Evolutionary conservation across 2,797 vertebrate genomes (phyloP).

Genomic region (Phalanger gymnotis): DNA sequence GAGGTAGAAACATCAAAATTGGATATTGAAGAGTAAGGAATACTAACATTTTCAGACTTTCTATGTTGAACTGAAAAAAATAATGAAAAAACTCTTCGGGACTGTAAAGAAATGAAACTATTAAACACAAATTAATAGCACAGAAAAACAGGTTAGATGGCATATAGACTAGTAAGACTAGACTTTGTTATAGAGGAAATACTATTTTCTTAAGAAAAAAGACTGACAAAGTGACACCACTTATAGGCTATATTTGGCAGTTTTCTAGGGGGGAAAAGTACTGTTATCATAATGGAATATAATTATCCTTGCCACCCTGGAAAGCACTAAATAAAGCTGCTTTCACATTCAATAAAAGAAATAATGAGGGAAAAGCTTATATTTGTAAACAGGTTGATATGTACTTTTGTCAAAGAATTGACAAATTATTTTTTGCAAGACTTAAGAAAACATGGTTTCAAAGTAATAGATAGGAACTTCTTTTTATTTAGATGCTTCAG

Average conservation of each 20-base stretch:
- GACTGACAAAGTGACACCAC: background rate
- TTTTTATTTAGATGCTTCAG: background rate
- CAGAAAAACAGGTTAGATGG: background rate
- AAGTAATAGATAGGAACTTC: background rate
- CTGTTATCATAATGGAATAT: background rate
- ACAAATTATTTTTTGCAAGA: background rate
- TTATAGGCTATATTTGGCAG: background rate
- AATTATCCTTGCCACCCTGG: background rate
- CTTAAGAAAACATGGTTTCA: background rate
- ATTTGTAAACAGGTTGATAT: background rate
- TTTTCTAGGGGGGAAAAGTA: background rate
- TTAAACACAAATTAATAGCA: background rate
- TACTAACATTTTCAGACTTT: background rate
- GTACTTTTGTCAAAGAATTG: background rate
- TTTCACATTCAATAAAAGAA: background rate
- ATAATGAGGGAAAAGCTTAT: background rate
- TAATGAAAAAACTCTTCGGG: background rate
- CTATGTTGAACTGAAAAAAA: background rate
- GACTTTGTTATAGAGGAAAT: background rate
- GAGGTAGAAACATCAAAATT: background rate
- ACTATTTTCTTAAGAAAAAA: background rate
- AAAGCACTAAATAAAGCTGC: background rate
- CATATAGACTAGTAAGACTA: background rate
- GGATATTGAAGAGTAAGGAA: background rate
- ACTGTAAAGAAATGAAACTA: background rate